Base-by-base conservation (phyloP, 35 echinoderm and acorn worm genomes). In the Apostichopus californicus region DNA sequence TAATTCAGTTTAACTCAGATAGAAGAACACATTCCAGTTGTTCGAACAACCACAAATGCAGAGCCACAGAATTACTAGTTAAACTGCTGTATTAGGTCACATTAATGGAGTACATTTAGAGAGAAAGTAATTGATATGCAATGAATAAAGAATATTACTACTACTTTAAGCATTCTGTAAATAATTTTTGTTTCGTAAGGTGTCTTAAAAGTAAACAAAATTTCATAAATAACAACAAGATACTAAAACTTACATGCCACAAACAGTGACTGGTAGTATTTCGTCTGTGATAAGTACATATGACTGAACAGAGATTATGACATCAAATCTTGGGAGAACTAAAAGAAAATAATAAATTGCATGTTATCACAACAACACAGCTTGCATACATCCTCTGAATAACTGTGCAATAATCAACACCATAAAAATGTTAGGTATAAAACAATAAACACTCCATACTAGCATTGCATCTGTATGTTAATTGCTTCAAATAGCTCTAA, bases 231-330 rank as follows among this genome's bases (percentile, higher is more conserved):
- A 68, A 68, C 11, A 66, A 66, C 15, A 66, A 68, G 18, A 68
- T 15, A 58, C 14, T 22, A 46, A 46, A 46, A 82, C 90, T 89
- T 95, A 95, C 94, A 55, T 90, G 10, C 81, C 94, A 95, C 94
- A 95, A 34, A 95, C 83, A 20, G 25, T 77, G 22, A 95, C 78
- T 14, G 71, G 77, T 65, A 89, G 80, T 26, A 87, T 56, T 9
- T 92, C 86, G 54, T 68, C 94, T 73, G 81, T 80, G 24, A 92
- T 86, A 5, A 93, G 55, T 25, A 95, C 57, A 87, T 86, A 95
- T 3, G 94, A 73, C 8, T 86, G 91, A 4, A 64, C 46, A 5
- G 90, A 77, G 17, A 92, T 85, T 22, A 20, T 54, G 4, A 92
- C 79, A 9, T 92, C 91, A 54, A 92, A 92, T 34, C 80, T 85